These are phyloP conservation scores for Lithosia quadra DNA, from an alignment of 2,888 invertebrate species.

Conservation along the genomic window DNA sequence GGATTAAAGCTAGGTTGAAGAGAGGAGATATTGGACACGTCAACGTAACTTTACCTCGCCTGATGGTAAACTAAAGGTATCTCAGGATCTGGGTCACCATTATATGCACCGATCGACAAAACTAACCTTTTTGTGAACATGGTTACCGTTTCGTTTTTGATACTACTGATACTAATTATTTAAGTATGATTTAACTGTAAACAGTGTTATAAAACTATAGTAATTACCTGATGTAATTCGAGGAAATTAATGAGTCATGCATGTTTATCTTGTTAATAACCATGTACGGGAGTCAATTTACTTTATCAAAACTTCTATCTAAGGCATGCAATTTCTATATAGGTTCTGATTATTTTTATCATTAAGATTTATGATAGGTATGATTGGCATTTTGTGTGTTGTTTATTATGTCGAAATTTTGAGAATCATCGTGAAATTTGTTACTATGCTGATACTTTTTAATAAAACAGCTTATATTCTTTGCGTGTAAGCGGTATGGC, in stretches of 20 bases:
- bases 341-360: background rate
- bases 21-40: too few relatives aligned
- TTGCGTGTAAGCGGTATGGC: too few relatives aligned
- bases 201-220: background rate
- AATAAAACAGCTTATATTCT: background rate
- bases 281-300: background rate
- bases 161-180: too few relatives aligned
- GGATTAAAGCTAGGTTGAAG: too few relatives aligned
- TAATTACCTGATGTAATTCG: background rate
- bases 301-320: conserved; percentile 5
- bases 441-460: background rate
- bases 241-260: background rate
- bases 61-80: too few relatives aligned
- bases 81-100: too few relatives aligned
- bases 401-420: background rate
- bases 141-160: too few relatives aligned
- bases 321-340: background rate
- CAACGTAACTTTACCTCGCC: too few relatives aligned
- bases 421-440: background rate
- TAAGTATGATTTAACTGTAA: background rate
- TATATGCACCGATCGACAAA: too few relatives aligned
- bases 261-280: conserved; percentile 3
- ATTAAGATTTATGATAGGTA: too few relatives aligned
- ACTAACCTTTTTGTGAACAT: too few relatives aligned
- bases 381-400: too few relatives aligned